phyloP scores from a whole-genome alignment of 2,113 vertebrate genomes.

The Shinisaurus crocodilurus region DNA sequence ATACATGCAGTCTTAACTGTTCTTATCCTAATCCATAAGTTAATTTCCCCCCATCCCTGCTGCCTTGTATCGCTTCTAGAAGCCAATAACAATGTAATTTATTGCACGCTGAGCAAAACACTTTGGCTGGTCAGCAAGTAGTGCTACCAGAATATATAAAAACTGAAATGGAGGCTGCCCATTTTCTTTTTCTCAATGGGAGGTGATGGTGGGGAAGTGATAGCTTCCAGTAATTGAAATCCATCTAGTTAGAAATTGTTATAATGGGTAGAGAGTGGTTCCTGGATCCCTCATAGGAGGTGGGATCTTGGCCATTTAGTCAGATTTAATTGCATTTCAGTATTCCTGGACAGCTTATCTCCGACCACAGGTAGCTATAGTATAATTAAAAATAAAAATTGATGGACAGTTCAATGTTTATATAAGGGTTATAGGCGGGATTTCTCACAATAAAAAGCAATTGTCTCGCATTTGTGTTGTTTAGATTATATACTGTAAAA shows the following conservation, averaged over 20 bases:
- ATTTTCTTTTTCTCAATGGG: background rate
- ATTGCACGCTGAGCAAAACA: constrained; percentile 13
- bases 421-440: background rate
- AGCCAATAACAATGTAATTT: constrained; percentile 43
- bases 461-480: background rate
- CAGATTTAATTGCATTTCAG: background rate
- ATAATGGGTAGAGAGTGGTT: fast-evolving
- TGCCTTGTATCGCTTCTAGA: constrained; percentile 11
- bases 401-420: background rate
- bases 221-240: background rate
- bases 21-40: background rate
- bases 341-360: background rate
- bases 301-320: background rate
- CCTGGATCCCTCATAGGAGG: background rate
- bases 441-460: background rate
- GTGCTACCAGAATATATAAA: background rate
- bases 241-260: background rate
- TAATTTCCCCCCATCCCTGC: background rate
- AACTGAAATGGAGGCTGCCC: background rate
- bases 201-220: constrained; percentile 9
- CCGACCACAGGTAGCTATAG: background rate
- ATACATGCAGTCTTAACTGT: background rate
- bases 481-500: background rate
- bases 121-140: background rate
- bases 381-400: background rate